Conservation (phyloP, 2,888 invertebrate species). For the Chymomyza amoena region DNA sequence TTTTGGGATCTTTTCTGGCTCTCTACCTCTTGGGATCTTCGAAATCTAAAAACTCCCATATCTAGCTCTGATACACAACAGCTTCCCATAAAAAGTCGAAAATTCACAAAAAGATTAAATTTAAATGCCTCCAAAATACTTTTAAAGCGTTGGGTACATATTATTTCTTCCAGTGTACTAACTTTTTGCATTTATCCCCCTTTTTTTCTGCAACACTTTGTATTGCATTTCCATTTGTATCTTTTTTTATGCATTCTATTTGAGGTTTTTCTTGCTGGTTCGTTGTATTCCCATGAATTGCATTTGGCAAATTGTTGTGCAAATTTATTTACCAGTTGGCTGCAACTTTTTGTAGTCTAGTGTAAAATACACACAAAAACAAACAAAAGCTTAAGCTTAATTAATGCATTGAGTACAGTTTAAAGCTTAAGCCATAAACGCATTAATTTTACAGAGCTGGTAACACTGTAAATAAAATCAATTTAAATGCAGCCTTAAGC, state of each 20-base stretch:
- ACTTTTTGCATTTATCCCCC: background rate
- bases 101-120: too few species aligned
- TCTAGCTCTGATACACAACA: too few species aligned
- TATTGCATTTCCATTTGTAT: slow-evolving; percentile 23
- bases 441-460: background rate
- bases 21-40: too few species aligned
- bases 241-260: slow-evolving; percentile 13
- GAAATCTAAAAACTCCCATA: too few species aligned
- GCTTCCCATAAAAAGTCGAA: too few species aligned
- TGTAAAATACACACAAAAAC: background rate
- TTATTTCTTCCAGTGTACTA: background rate
- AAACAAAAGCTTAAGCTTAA: background rate
- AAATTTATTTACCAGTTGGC: background rate
- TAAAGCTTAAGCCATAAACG: background rate
- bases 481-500: background rate
- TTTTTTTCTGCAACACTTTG: background rate
- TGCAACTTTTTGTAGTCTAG: background rate
- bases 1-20: too few species aligned
- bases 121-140: too few species aligned
- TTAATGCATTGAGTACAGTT: background rate
- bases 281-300: slow-evolving; percentile 11
- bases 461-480: background rate
- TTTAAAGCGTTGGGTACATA: too few species aligned
- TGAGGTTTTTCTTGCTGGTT: background rate
- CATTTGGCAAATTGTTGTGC: slow-evolving; percentile 32